phyloP scores from a whole-genome alignment of 2,888 invertebrate species.

The Serrognathus titanus region DNA sequence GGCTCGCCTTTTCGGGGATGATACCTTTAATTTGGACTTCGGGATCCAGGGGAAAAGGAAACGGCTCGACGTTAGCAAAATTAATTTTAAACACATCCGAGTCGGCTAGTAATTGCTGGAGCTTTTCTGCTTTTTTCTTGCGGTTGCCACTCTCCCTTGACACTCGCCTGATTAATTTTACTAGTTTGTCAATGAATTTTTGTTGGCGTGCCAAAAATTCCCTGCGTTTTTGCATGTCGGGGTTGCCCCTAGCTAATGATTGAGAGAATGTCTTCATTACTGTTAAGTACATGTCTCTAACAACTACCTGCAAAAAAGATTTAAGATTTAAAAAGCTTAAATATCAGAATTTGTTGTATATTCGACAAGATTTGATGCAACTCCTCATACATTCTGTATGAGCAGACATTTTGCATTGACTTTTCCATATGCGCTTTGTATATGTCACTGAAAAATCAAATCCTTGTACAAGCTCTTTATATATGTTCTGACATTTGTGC shows the following conservation, averaged over 20 bases:
- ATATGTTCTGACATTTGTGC: too few relatives aligned
- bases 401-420: too few relatives aligned
- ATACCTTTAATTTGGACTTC: slow-evolving; percentile 85
- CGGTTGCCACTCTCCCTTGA: slow-evolving; percentile 88
- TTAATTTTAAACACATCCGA: slow-evolving; percentile 78
- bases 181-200: slow-evolving; percentile 86
- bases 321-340: too few relatives aligned
- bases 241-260: slow-evolving; percentile 64
- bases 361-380: too few relatives aligned
- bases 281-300: slow-evolving; percentile 81
- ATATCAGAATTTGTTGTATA: too few relatives aligned
- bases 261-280: slow-evolving; percentile 86
- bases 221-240: slow-evolving; percentile 70
- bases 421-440: too few relatives aligned
- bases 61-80: slow-evolving; percentile 85
- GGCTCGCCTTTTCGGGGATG: slow-evolving; percentile 80
- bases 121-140: slow-evolving; percentile 85
- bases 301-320: slow-evolving; percentile 34
- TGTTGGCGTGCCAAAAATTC: slow-evolving; percentile 81
- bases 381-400: too few relatives aligned
- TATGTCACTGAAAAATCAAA: too few relatives aligned
- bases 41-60: slow-evolving; percentile 94
- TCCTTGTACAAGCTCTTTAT: too few relatives aligned
- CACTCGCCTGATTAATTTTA: slow-evolving; percentile 82
- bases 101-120: slow-evolving; percentile 80